phyloP scores from a whole-genome alignment of 2,888 invertebrate genomes.

The Acholoe squamosa region DNA sequence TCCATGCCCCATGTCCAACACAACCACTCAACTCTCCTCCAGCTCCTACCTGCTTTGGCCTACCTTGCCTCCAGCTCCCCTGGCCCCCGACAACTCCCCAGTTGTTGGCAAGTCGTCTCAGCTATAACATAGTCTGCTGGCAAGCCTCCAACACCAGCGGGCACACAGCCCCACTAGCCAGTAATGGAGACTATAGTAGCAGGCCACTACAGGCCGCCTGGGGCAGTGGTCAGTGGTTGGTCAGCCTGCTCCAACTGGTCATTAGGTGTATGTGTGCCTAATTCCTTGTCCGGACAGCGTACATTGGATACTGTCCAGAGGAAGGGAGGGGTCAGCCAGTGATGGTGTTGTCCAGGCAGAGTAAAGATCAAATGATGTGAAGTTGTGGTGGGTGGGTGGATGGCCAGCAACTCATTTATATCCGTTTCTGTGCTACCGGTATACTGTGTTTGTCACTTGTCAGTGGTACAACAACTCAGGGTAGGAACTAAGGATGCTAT shows the following conservation, averaged over 20 bases:
- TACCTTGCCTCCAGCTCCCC: not conserved
- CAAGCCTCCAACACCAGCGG: not conserved
- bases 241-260: not conserved
- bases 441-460: too few species aligned
- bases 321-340: not conserved
- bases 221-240: slow-evolving; percentile 15
- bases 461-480: too few species aligned
- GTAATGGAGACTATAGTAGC: slow-evolving; percentile 47
- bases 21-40: slow-evolving; percentile 9
- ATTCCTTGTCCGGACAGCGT: slow-evolving; percentile 57
- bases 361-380: too few species aligned
- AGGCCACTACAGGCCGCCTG: not conserved
- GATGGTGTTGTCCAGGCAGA: too few species aligned
- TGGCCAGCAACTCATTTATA: too few species aligned
- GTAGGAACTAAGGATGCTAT: too few species aligned
- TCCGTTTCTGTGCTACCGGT: too few species aligned
- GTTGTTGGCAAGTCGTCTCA: slow-evolving; percentile 5
- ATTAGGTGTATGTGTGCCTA: slow-evolving; percentile 49
- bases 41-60: slow-evolving; percentile 27
- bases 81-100: not conserved
- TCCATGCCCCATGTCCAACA: not conserved
- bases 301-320: not conserved
- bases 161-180: slow-evolving; percentile 15
- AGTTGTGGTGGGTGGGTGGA: too few species aligned
- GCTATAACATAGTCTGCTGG: not conserved